Evolutionary conservation across 2,888 invertebrate species (phyloP).

Genomic region (Ethmia dodecea): DNA sequence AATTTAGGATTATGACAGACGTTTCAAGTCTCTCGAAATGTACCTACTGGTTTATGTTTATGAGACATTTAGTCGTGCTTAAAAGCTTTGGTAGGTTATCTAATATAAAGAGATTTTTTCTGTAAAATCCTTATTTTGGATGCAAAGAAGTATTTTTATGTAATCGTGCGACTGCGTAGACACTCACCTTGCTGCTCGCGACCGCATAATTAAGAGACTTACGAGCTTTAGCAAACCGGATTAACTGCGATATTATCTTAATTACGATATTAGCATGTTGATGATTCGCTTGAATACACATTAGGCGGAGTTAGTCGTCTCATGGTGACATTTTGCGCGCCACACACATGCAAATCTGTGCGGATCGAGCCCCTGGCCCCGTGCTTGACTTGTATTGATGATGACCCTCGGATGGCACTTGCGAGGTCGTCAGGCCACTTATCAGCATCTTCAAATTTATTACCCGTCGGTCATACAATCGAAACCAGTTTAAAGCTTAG

Average conservation of each 20-base stretch:
- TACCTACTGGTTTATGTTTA: too few relatives aligned
- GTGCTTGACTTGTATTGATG: slow-evolving; percentile 16
- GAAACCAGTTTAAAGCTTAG: too few relatives aligned
- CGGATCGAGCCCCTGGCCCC: slow-evolving; percentile 11
- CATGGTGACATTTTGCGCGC: slow-evolving; percentile 29
- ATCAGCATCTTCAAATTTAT: slow-evolving; percentile 7
- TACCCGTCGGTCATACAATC: slow-evolving; percentile 4
- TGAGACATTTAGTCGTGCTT: too few relatives aligned
- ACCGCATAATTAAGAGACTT: slow-evolving; percentile 14
- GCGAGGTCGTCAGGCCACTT: slow-evolving; percentile 8
- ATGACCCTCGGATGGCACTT: slow-evolving; percentile 10
- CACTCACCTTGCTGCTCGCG: slow-evolving; percentile 12
- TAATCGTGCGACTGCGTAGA: too few relatives aligned
- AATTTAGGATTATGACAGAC: slow-evolving; percentile 16
- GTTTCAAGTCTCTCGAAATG: slow-evolving; percentile 18
- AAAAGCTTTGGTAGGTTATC: too few relatives aligned
- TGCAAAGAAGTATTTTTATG: too few relatives aligned
- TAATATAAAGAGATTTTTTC: too few relatives aligned
- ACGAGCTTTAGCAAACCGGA: slow-evolving; percentile 24
- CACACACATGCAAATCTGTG: slow-evolving; percentile 31
- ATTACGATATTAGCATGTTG: slow-evolving; percentile 57
- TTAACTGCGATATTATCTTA: slow-evolving; percentile 50
- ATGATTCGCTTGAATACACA: slow-evolving; percentile 47
- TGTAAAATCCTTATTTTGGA: too few relatives aligned
- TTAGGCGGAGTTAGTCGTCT: slow-evolving; percentile 24